These are phyloP conservation scores for Pogonomyrmex californicus DNA, from an alignment of 1,140 invertebrate species.

Conservation along the genomic window DNA sequence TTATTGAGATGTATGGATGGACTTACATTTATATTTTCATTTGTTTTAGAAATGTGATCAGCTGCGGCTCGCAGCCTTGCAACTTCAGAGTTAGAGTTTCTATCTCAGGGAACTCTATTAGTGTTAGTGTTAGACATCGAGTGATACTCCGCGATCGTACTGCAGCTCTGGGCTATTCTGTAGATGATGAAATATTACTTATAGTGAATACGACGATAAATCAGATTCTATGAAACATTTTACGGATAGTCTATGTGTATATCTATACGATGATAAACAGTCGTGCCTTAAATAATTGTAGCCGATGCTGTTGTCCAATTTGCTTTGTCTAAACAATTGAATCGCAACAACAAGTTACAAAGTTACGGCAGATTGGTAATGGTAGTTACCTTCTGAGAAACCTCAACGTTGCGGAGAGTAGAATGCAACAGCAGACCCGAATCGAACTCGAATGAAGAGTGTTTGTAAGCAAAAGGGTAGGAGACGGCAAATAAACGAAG, in stretches of 20 bases:
- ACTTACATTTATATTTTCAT: constrained; percentile 32
- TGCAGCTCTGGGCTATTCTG: background rate
- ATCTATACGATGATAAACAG: background rate
- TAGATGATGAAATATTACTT: constrained; percentile 42
- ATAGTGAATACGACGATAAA: constrained; percentile 24
- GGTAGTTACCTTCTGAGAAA: background rate
- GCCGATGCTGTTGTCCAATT: background rate
- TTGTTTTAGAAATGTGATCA: constrained; percentile 46
- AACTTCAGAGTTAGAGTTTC: constrained; percentile 23
- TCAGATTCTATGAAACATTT: background rate
- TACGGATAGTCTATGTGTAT: background rate
- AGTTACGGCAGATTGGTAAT: background rate
- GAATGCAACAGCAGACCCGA: constrained; percentile 32
- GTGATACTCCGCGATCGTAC: constrained; percentile 35
- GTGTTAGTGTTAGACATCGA: constrained; percentile 25
- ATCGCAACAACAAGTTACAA: background rate
- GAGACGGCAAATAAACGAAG: constrained; percentile 38
- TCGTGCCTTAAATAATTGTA: constrained; percentile 15
- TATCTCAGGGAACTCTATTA: constrained; percentile 48
- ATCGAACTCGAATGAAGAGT: constrained; percentile 56
- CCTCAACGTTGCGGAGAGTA: background rate
- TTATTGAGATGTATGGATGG: background rate
- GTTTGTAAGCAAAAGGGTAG: constrained; percentile 43
- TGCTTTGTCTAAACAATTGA: constrained; percentile 4
- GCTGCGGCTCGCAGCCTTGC: background rate